These are phyloP conservation scores for Aphidoletes aphidimyza DNA, from an alignment of 2,888 invertebrate genomes.

Conservation along the genomic window DNA sequence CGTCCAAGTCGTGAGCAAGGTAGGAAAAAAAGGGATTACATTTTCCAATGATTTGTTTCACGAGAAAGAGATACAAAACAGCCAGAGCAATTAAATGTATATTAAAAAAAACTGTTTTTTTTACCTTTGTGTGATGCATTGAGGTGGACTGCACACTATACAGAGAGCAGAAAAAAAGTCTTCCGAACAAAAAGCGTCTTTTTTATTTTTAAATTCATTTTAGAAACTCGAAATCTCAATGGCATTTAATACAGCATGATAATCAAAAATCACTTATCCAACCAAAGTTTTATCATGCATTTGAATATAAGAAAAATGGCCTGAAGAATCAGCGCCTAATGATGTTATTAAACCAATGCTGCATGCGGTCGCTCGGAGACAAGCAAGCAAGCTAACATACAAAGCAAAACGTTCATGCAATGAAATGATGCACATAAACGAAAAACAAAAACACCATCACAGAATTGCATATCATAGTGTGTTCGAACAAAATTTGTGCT, in stretches of 20 bases:
- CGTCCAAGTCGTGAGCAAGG: background rate
- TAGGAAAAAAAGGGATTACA: background rate
- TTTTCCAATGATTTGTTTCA: conserved; percentile 23
- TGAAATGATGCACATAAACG: background rate
- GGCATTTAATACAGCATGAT: conserved; percentile 44
- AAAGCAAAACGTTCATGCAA: background rate
- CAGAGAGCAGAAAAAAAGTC: no score
- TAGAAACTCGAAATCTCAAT: conserved; percentile 26
- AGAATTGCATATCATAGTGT: conserved; percentile 9
- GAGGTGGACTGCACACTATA: no score
- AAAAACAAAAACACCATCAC: no score
- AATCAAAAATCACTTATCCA: conserved; percentile 44
- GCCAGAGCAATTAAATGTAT: conserved; percentile 16
- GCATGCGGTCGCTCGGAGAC: conserved; percentile 28
- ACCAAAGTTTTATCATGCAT: background rate
- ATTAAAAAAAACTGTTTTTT: conserved; percentile 9
- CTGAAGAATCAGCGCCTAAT: background rate
- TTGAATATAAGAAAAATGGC: conserved; percentile 14
- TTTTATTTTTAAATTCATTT: background rate
- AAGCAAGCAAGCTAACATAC: background rate
- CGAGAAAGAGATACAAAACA: conserved; percentile 43
- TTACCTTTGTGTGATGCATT: background rate
- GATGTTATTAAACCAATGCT: conserved; percentile 46
- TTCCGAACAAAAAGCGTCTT: no score
- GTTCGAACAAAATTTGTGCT: background rate